Evolutionary conservation across 2,888 invertebrate genomes (phyloP).

Genomic region (Lasius fuliginosus): DNA sequence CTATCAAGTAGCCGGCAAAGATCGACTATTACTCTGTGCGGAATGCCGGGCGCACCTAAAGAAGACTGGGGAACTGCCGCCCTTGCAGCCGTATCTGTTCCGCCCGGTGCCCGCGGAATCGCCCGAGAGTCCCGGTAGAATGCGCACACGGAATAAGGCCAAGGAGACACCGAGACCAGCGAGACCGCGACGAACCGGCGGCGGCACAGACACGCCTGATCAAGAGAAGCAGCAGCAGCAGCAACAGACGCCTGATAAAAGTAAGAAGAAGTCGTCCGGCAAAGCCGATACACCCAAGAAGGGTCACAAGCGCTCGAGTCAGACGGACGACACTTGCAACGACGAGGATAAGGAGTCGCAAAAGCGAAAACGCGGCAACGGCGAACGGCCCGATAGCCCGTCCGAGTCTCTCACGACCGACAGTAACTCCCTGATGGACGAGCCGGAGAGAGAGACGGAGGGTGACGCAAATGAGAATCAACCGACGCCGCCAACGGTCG

Average conservation of each 20-base stretch:
- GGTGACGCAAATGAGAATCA: constrained; percentile 81
- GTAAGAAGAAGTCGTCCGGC: constrained; percentile 83
- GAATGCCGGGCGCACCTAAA: constrained; percentile 92
- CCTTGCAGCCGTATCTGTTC: constrained; percentile 87
- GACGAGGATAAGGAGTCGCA: constrained; percentile 89
- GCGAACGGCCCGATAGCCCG: constrained; percentile 91
- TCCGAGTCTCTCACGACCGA: constrained; percentile 95
- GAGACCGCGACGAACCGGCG: constrained; percentile 89
- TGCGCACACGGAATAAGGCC: constrained; percentile 94
- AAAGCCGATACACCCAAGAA: constrained; percentile 86
- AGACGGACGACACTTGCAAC: constrained; percentile 86
- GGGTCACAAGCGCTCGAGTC: constrained; percentile 88
- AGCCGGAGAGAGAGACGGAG: constrained; percentile 86
- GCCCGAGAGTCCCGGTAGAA: constrained; percentile 94
- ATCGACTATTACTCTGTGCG: constrained; percentile 90
- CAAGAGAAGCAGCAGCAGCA: constrained; percentile 84
- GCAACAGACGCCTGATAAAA: constrained; percentile 87
- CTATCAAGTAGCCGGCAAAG: constrained; percentile 89
- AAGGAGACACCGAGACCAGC: constrained; percentile 89
- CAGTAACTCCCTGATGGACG: constrained; percentile 93
- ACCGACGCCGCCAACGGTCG: constrained; percentile 75
- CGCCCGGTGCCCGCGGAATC: constrained; percentile 88
- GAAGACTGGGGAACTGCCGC: constrained; percentile 92
- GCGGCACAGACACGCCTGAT: constrained; percentile 88
- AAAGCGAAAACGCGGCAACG: constrained; percentile 88